phyloP scores from a whole-genome alignment of 2,113 vertebrate genomes.

The Phrynosoma platyrhinos region DNA sequence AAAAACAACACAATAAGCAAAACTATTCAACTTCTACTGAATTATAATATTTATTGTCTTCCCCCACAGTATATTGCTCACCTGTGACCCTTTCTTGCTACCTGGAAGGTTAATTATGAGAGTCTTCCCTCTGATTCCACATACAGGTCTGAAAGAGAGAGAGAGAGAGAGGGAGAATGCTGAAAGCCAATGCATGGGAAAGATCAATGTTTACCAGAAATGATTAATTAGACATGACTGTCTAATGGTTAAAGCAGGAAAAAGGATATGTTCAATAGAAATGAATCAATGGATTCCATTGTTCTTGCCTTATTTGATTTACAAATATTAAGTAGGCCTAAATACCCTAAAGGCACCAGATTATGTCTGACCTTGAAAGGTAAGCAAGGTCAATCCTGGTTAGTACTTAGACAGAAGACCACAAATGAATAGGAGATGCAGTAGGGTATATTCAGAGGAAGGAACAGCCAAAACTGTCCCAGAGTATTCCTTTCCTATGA shows the following conservation, averaged over 20 bases:
- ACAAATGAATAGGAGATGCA: too few relatives aligned
- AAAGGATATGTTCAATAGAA: background rate
- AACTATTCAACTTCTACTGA: background rate
- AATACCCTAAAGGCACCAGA: too few relatives aligned
- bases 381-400: too few relatives aligned
- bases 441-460: too few relatives aligned
- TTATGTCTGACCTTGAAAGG: too few relatives aligned
- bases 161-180: conserved; percentile 65
- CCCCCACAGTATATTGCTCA: conserved; percentile 66
- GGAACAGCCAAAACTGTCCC: too few relatives aligned
- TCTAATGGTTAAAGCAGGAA: too few relatives aligned
- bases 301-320: background rate
- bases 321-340: too few relatives aligned
- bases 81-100: conserved; percentile 99
- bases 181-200: conserved; percentile 48
- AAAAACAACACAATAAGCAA: background rate
- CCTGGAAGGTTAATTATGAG: conserved; percentile 99
- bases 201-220: background rate
- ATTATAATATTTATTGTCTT: background rate
- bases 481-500: too few relatives aligned
- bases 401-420: too few relatives aligned
- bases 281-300: background rate
- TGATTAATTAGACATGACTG: background rate
- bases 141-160: conserved; percentile 88
- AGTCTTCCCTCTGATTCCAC: conserved; percentile 98